phyloP scores from a whole-genome alignment of 2,888 invertebrate genomes.

The Microlaimidae sp. region DNA sequence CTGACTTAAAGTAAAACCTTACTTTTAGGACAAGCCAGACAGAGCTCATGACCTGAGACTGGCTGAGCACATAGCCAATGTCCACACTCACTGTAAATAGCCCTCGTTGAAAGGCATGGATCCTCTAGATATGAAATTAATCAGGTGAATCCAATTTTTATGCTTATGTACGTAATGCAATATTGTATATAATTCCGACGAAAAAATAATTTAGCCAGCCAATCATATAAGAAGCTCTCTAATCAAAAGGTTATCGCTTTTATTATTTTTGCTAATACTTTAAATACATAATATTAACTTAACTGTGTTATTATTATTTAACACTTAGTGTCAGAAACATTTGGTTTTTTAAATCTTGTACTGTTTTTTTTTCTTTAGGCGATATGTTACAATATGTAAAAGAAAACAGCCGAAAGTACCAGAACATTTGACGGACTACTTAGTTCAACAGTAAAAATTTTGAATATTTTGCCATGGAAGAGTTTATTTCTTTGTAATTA shows the following conservation, averaged over 20 bases:
- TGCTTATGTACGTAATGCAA: too few species aligned
- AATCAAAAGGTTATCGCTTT: conserved; percentile 3
- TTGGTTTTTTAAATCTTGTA: too few species aligned
- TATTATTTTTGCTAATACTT: too few species aligned
- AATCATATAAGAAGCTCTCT: background rate
- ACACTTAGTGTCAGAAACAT: too few species aligned
- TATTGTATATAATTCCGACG: background rate
- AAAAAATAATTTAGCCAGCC: background rate
- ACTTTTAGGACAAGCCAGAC: conserved; percentile 49
- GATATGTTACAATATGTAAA: conserved; percentile 78
- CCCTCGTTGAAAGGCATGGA: conserved; percentile 52
- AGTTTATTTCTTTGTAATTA: too few species aligned
- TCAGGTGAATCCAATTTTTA: conserved; percentile 43
- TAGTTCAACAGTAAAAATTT: conserved; percentile 56
- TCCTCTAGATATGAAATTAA: conserved; percentile 72
- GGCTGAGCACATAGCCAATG: conserved; percentile 92
- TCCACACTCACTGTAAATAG: conserved; percentile 75
- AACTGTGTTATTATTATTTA: background rate
- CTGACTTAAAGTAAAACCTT: too few species aligned
- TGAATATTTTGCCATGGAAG: too few species aligned
- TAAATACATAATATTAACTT: too few species aligned
- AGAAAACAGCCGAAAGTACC: conserved; percentile 72
- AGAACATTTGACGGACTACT: conserved; percentile 62
- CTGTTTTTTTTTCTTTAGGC: conserved; percentile 41
- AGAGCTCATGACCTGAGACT: conserved; percentile 54